A percentile compares a stretch with the other conserved stretches of the same genome.
These are phyloP conservation scores for Neodontobutis hainanensis DNA, from an alignment of 2,113 vertebrate genomes.

Conservation along the genomic window DNA sequence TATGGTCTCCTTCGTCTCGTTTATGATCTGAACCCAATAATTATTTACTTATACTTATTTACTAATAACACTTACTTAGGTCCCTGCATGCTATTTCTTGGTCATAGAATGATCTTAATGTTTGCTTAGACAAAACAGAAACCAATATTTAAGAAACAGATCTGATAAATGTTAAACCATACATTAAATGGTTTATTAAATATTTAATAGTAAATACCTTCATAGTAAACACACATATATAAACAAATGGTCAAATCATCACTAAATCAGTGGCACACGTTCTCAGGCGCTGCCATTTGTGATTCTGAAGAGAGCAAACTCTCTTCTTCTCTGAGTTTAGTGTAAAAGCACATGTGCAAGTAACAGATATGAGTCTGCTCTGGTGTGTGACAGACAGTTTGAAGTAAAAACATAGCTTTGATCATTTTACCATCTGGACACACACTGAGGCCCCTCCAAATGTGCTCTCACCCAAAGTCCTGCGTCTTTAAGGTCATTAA, in stretches of 20 bases:
- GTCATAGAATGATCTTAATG: neutral
- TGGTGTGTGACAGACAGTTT: slow-evolving; percentile 54
- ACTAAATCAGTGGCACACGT: slow-evolving; percentile 6
- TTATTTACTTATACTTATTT: too few species aligned
- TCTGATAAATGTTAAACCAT: slow-evolving; percentile 54
- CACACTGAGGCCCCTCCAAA: neutral
- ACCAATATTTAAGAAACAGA: slow-evolving; percentile 19
- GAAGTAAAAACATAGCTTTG: slow-evolving; percentile 52
- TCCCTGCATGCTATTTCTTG: neutral
- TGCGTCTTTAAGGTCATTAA: slow-evolving; percentile 32
- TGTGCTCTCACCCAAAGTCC: slow-evolving; percentile 4
- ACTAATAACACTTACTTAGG: too few species aligned
- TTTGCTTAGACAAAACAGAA: slow-evolving; percentile 50
- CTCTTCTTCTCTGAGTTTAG: slow-evolving; percentile 2
- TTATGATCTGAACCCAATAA: too few species aligned
- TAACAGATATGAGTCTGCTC: slow-evolving; percentile 51
- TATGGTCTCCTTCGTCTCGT: too few species aligned
- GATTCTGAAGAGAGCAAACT: slow-evolving; percentile 40
- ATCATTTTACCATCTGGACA: slow-evolving; percentile 65
- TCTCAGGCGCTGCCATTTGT: slow-evolving; percentile 17
- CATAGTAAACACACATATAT: neutral
- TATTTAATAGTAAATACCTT: slow-evolving; percentile 32
- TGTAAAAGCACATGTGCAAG: slow-evolving; percentile 44
- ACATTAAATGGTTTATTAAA: slow-evolving; percentile 39
- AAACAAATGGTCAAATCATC: neutral